Evolutionary conservation across 2,888 invertebrate species (phyloP).

Genomic region (Chrysolina oricalcia): DNA sequence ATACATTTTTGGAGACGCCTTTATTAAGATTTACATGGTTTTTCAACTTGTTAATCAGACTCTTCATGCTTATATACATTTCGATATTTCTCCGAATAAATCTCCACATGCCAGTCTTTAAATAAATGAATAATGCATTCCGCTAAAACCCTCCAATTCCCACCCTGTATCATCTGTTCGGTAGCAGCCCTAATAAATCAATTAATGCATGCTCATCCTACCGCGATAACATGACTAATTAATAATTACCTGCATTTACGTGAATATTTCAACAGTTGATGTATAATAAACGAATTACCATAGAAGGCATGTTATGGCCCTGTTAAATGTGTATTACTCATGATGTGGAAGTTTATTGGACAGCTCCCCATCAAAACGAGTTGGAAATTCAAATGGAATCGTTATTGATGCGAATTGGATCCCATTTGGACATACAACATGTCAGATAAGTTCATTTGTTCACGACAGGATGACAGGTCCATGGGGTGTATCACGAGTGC

Average conservation of each 20-base stretch:
- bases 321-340: not conserved
- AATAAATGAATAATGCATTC: too few species aligned
- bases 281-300: not conserved
- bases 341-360: not conserved
- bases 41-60: too few species aligned
- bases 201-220: not conserved
- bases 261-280: not conserved
- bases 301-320: not conserved
- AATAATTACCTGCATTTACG: not conserved
- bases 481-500: too few species aligned
- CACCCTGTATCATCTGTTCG: too few species aligned
- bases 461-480: too few species aligned
- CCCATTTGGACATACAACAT: not conserved
- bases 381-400: not conserved
- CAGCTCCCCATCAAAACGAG: not conserved
- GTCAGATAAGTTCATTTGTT: not conserved
- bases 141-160: too few species aligned
- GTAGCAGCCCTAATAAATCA: not conserved
- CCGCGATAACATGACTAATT: not conserved
- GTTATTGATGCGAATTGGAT: not conserved
- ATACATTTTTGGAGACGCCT: too few species aligned
- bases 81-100: too few species aligned
- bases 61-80: too few species aligned
- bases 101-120: too few species aligned
- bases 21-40: too few species aligned